phyloP scores from a whole-genome alignment of 2,113 vertebrate genomes.

The Coreoperca whiteheadi region DNA sequence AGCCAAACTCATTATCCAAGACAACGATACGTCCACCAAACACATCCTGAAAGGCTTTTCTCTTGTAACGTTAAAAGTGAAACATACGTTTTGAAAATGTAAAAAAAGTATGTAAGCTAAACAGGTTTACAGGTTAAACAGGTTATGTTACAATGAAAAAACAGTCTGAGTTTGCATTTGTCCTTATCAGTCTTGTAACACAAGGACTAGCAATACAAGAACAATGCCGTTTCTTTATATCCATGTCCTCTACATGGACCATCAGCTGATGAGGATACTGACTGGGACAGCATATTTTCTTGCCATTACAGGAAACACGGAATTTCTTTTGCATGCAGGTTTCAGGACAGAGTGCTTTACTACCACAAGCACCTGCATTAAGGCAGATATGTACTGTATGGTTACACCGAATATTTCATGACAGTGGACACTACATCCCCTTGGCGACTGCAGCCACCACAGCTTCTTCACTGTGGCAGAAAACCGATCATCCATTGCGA shows the following conservation, averaged over 20 bases:
- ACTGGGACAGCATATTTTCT: slow-evolving; percentile 12
- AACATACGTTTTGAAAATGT: background rate
- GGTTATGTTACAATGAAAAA: background rate
- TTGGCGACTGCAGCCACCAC: background rate
- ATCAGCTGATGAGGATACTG: background rate
- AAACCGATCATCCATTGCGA: slow-evolving; percentile 44
- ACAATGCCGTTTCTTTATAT: background rate
- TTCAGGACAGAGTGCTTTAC: background rate
- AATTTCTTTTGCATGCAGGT: background rate
- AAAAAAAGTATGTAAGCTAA: too few species aligned
- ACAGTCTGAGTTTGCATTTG: background rate
- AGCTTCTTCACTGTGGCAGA: slow-evolving; percentile 25
- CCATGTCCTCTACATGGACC: too few species aligned
- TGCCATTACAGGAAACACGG: background rate
- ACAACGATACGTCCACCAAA: too few species aligned
- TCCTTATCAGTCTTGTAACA: background rate
- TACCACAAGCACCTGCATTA: background rate
- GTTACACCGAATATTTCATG: background rate
- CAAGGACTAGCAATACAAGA: background rate
- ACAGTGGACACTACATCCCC: slow-evolving; percentile 11
- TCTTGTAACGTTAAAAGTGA: background rate
- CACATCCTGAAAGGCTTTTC: background rate
- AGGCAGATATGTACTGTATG: background rate
- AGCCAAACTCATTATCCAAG: background rate
- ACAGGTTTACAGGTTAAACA: too few species aligned